Conservation (phyloP, 2,113 vertebrate species). For the Aplodontia rufa region DNA sequence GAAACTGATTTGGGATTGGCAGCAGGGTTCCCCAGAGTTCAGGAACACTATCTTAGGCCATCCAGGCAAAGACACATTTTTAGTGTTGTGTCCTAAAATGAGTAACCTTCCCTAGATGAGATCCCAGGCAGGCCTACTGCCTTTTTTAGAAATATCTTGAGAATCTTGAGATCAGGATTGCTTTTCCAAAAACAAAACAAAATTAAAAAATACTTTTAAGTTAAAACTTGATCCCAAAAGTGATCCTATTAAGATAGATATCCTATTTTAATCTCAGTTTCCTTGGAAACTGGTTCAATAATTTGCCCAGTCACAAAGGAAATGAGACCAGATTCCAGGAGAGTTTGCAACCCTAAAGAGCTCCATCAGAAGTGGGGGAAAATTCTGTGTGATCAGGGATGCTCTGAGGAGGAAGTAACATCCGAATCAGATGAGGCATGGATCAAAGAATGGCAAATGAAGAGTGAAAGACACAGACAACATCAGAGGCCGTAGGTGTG, state of each 20-base stretch:
- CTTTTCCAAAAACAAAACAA: neutral
- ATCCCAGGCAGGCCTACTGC: neutral
- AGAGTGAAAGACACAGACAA: neutral
- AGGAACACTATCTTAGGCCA: neutral
- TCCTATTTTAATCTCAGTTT: too few species aligned
- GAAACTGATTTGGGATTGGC: neutral
- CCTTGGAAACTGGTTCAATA: too few species aligned
- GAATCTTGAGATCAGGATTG: neutral
- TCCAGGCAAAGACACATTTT: neutral
- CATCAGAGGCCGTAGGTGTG: neutral
- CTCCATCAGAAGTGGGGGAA: neutral
- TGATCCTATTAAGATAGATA: neutral
- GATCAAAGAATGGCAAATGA: neutral
- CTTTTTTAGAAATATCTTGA: conserved; percentile 31
- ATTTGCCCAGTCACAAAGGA: neutral
- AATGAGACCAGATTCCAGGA: neutral
- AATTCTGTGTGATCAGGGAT: neutral
- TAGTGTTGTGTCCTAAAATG: neutral
- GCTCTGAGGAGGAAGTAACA: neutral
- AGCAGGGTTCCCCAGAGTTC: neutral
- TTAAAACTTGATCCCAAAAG: neutral
- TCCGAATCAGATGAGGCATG: neutral
- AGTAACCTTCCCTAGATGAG: neutral
- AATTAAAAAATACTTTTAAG: neutral
- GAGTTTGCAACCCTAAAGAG: neutral